These are phyloP conservation scores for Alcis repandata DNA, from an alignment of 2,888 invertebrate species.

Conservation along the genomic window DNA sequence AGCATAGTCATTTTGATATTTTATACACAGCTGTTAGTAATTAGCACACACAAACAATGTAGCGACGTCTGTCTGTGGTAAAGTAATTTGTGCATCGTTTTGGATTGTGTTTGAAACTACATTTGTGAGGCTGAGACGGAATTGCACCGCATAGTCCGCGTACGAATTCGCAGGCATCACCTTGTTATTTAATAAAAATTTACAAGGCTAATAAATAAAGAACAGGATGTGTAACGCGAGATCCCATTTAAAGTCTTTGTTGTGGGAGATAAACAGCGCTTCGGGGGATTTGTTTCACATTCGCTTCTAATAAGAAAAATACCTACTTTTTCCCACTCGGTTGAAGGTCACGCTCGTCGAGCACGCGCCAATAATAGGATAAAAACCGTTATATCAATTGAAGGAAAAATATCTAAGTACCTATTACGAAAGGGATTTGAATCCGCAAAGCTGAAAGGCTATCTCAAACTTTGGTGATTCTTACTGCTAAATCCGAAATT, in stretches of 20 bases:
- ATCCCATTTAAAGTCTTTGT: constrained; percentile 57
- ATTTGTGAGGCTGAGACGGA: too few species aligned
- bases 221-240: constrained; percentile 42
- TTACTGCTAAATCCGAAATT: too few species aligned
- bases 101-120: too few species aligned
- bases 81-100: too few species aligned
- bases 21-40: too few species aligned
- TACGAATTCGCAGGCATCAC: background rate
- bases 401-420: background rate
- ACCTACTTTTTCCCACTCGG: constrained; percentile 47
- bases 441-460: background rate
- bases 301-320: constrained; percentile 39
- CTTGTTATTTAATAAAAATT: constrained; percentile 6
- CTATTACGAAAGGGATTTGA: background rate
- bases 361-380: constrained; percentile 10
- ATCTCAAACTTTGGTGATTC: too few species aligned
- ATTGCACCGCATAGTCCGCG: too few species aligned
- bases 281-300: constrained; percentile 54
- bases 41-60: too few species aligned
- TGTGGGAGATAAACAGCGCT: constrained; percentile 57
- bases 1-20: too few species aligned
- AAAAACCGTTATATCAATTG: constrained; percentile 3
- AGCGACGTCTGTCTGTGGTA: too few species aligned
- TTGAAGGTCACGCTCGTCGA: constrained; percentile 43
- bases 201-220: constrained; percentile 21